Evolutionary conservation across 2,797 vertebrate species (phyloP).

Genomic region (Borostomias antarcticus): DNA sequence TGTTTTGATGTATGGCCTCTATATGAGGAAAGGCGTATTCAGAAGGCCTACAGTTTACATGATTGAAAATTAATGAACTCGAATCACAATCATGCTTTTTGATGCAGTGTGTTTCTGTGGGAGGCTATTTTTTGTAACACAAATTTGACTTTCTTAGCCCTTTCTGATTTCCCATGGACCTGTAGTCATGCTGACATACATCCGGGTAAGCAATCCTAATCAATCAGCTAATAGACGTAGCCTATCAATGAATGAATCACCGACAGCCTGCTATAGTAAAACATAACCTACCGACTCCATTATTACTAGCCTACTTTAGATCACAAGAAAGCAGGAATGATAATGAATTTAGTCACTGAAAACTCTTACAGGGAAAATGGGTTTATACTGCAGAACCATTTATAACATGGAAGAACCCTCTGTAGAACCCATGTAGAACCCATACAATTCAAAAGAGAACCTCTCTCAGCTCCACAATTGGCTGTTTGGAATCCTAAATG

Average conservation of each 20-base stretch:
- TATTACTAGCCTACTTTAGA: neutral
- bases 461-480: too few relatives aligned
- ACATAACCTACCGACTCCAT: slow-evolving; percentile 12
- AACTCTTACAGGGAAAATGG: too few relatives aligned
- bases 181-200: slow-evolving; percentile 64
- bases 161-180: slow-evolving; percentile 27
- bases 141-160: too few relatives aligned
- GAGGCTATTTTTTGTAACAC: neutral
- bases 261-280: slow-evolving; percentile 59
- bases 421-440: too few relatives aligned
- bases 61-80: neutral
- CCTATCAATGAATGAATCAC: slow-evolving; percentile 66
- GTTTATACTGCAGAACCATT: too few relatives aligned
- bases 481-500: too few relatives aligned
- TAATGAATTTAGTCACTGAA: too few relatives aligned
- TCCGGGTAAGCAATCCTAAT: slow-evolving; percentile 64
- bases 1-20: too few relatives aligned
- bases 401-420: too few relatives aligned
- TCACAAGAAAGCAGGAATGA: neutral
- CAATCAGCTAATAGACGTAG: too few relatives aligned
- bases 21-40: too few relatives aligned
- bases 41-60: neutral
- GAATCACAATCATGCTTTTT: neutral
- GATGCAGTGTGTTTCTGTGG: neutral
- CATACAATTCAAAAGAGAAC: too few relatives aligned